Percentiles rank a stretch among this genome's conserved stretches.
Evolutionary conservation across 2,888 invertebrate genomes (phyloP).

Genomic region (Trichopria drosophilae): DNA sequence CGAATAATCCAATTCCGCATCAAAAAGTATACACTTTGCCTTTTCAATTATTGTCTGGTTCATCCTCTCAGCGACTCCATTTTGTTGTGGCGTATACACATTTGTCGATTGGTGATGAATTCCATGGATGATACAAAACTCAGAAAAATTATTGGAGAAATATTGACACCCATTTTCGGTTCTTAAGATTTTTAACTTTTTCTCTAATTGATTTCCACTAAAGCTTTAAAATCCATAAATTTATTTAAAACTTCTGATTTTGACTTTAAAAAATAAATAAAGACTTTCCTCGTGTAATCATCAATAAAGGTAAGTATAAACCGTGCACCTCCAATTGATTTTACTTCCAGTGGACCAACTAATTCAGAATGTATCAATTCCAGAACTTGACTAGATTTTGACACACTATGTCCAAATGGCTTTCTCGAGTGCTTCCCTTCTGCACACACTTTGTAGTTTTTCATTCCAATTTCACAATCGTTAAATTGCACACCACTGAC

Average conservation of each 20-base stretch:
- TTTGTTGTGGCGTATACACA: slow-evolving; percentile 21
- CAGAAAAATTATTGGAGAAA: slow-evolving; percentile 1
- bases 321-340: slow-evolving; percentile 25
- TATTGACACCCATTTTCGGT: slow-evolving; percentile 28
- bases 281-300: slow-evolving; percentile 29
- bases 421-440: background rate
- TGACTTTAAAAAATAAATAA: slow-evolving; percentile 25
- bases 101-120: slow-evolving; percentile 17
- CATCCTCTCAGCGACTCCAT: slow-evolving; percentile 23
- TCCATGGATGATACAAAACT: slow-evolving; percentile 16
- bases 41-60: slow-evolving; percentile 26
- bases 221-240: slow-evolving; percentile 27
- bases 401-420: slow-evolving; percentile 15
- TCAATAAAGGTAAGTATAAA: slow-evolving; percentile 33
- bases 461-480: too few species aligned
- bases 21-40: slow-evolving; percentile 31
- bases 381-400: slow-evolving; percentile 29
- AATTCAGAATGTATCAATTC: slow-evolving; percentile 32
- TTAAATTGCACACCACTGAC: background rate
- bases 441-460: background rate
- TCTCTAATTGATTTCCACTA: slow-evolving; percentile 25
- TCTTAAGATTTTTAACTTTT: slow-evolving; percentile 27
- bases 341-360: slow-evolving; percentile 27
- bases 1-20: slow-evolving; percentile 19
- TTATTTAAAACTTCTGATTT: slow-evolving; percentile 27